Base-by-base conservation (phyloP, 2,797 vertebrate genomes). In the Cynopterus sphinx region DNA sequence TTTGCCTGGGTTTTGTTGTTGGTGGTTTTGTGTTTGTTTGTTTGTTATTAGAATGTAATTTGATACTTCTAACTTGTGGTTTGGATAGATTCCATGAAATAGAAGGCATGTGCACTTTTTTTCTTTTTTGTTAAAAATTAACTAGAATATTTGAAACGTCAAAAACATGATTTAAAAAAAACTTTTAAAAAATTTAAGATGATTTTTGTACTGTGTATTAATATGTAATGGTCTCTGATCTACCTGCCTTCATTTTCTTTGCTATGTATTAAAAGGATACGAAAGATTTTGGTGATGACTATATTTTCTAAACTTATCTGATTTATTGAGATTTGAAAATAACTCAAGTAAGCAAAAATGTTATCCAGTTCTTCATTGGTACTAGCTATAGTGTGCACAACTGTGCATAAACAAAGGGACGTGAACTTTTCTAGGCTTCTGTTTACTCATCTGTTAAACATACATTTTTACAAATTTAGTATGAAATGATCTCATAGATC, bases 11-110 rank as follows among this genome's bases (percentile, higher is more conserved):
- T 86, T 95, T 95, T 85, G 51, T 79, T 68, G 31, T 57, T 28
- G 36, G 33, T 78, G n/a, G 87, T 0, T 41, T 87, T 91, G 87
- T 71, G 16, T 75, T 36, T 86, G 73, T 88, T 96, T 93, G 31
- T 79, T 95, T 96, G 81, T 63, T 90, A 33, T 87, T 96, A 93
- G 84, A 84, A 26, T 91, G 9, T 65, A 78, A 93, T 96, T 94
- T 94, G 84, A 95, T 94, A 90, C 46, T 90, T 87, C 22, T 90
- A 90, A 91, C 22, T 93, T 95, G 87, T 90, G 77, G 79, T 74
- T 97, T 97, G 77, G 51, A 10, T 90, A 21, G 49, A 87, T 73
- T 81, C 39, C 75, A 92, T 53, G 49, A 97, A 88, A 89, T 53
- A 77, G 46, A 90, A 94, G 61, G 41, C 57, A 65, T 17, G 9